Evolutionary conservation across 2,797 vertebrate genomes (phyloP), one percentile per base, ranked within the genome.

Genomic region (Sorex maritimensis): DNA sequence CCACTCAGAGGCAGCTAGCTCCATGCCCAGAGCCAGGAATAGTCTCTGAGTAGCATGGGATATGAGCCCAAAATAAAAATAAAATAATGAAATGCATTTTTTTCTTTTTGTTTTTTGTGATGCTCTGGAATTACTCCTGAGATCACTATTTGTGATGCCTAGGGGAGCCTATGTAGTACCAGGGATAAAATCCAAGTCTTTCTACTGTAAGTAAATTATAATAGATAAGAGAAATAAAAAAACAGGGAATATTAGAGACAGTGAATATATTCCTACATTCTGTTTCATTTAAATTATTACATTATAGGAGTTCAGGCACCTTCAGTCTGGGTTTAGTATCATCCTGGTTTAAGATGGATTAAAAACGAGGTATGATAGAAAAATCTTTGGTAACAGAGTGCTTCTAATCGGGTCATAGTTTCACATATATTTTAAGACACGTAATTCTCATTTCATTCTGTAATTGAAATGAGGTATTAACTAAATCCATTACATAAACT

Each of bases 271-370:
- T 69, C 26, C 23, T 85, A 58, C 3, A 72, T 86, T 74, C 19
- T 38, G 63, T 61, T 68, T 82, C 86, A 55, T 1, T 44, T 83
- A 75, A 92, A 46, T 94, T 21, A 75, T 28, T 86, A 86, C 90
- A 90, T 30, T 78, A 55, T 71, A 28, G 55, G n/a, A 68, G 17
- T 81, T 7, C 49, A 2, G 38, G 26, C 1, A 83, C 17, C 2
- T 49, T 12, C 11, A 55, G 15, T 38, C 6, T 80, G 28, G 92
- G 11, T 78, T 90, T 74, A 93, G 7, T 73, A n/a, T 72, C 69
- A 83, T 12, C 2, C 17, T 88, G 4, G 69, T 38, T 72, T 78
- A 1, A 21, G 19, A 28, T 74, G 6, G 14, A 21, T 67, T 72
- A 38, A 30, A 34, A 80, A 78, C 52, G 23, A 77, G 26, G 28